These are phyloP conservation scores for Corbicula japonica DNA, from an alignment of 2,888 invertebrate genomes.

Conservation along the genomic window DNA sequence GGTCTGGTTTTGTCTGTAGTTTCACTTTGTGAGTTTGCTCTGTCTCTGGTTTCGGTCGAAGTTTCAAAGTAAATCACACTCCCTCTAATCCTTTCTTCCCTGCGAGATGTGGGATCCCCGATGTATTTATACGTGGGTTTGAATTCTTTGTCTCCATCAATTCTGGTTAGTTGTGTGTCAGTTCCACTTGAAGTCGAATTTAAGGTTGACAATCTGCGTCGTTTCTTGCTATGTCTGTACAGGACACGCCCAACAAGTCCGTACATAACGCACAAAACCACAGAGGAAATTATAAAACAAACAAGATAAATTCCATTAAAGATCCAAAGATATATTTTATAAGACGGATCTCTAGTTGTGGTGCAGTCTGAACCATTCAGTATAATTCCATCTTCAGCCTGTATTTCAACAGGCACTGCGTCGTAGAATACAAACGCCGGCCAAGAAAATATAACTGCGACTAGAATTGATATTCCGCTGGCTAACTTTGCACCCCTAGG, in stretches of 20 bases:
- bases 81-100: too few relatives aligned
- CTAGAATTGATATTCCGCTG: slow-evolving; percentile 24
- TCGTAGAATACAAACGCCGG: slow-evolving; percentile 71
- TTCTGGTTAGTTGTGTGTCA: background rate
- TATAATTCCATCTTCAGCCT: slow-evolving; percentile 27
- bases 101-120: too few relatives aligned
- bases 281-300: slow-evolving; percentile 63
- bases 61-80: too few relatives aligned
- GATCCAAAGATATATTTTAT: slow-evolving; percentile 63
- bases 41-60: too few relatives aligned
- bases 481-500: slow-evolving; percentile 64
- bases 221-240: slow-evolving; percentile 30
- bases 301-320: slow-evolving; percentile 71
- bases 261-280: slow-evolving; percentile 69
- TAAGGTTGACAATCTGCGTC: background rate
- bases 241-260: slow-evolving; percentile 64
- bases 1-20: background rate
- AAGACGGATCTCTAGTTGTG: slow-evolving; percentile 54
- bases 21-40: too few relatives aligned
- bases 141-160: background rate
- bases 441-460: slow-evolving; percentile 66
- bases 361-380: slow-evolving; percentile 75
- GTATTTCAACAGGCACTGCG: slow-evolving; percentile 64
- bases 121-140: too few relatives aligned
- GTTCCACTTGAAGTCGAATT: slow-evolving; percentile 8